These are phyloP conservation scores for Phymastichus coffea DNA, from an alignment of 1,140 invertebrate genomes.

Conservation along the genomic window DNA sequence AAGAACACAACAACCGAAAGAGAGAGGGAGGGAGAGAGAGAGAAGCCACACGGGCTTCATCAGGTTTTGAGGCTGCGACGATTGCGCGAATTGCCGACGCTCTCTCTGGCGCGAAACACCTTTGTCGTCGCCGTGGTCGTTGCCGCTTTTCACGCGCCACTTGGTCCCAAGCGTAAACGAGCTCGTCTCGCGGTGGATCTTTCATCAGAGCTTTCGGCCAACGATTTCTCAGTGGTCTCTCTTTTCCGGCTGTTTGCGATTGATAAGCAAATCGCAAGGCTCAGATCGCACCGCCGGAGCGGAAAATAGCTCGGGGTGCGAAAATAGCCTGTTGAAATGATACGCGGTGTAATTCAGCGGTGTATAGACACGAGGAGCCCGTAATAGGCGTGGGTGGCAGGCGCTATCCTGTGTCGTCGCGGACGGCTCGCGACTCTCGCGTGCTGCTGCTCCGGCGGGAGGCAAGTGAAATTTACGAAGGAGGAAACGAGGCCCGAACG, in stretches of 20 bases:
- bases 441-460: constrained; percentile 8
- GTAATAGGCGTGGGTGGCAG: not conserved
- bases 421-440: not conserved
- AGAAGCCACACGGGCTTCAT: not conserved
- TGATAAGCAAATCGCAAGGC: too few relatives aligned
- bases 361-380: too few relatives aligned
- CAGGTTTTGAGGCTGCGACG: constrained; percentile 15
- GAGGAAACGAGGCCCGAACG: constrained; percentile 39
- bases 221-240: too few relatives aligned
- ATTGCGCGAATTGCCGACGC: constrained; percentile 10
- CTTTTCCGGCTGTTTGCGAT: too few relatives aligned
- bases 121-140: not conserved
- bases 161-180: not conserved
- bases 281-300: too few relatives aligned
- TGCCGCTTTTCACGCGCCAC: not conserved
- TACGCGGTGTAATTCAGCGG: too few relatives aligned
- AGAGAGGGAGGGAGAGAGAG: constrained; percentile 4
- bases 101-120: constrained; percentile 15
- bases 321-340: constrained; percentile 3
- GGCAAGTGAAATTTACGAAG: constrained; percentile 45
- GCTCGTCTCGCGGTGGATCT: too few relatives aligned
- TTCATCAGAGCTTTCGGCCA: too few relatives aligned
- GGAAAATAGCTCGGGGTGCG: not conserved
- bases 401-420: constrained; percentile 10
- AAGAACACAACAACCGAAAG: too few relatives aligned